Evolutionary conservation across 2,888 invertebrate species (phyloP), one percentile per base, ranked within the genome.

Genomic region (Epsilonema sp.): DNA sequence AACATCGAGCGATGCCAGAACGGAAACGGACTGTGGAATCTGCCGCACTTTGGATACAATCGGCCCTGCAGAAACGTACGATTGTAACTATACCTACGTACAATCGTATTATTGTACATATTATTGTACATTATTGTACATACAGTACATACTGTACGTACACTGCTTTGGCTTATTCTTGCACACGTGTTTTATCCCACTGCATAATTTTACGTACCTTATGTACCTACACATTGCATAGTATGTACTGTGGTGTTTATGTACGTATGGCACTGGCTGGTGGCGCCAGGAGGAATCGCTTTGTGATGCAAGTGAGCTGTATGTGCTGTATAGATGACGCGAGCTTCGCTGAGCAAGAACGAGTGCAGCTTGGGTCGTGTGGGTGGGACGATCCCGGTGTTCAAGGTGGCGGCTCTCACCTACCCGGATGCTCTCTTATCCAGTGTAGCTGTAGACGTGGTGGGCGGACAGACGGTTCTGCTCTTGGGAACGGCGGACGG

Each of bases 1-100:
- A 69, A 67, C 54, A 64, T 69, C 44, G 63, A 65, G 53, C 53
- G 61, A 20, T 70, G 69, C 52, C 62, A 67, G 50, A 53, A 58
- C 37, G 70, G 69, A 13, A 53, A 59, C 3, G 69, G 67, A 26
- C 65, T 62, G 24, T 64, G 64, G 31, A 69, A 67, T 16, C 62
- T 69, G 26, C 62, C 65, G 2, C 68, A 70, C 54, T 60, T 69
- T 21, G 62, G 64, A 13, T 49, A 56, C 21, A 60, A 65, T 45
- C 48, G 55, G n/a, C 53, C 57, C 25, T 67, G 67, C 51, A 47
- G 50, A 8, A 56, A 59, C 53, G 62, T 65, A 42, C 59, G 21
- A 11, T 23, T n/a, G n/a, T n/a, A n/a, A n/a, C n/a, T n/a, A n/a
- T n/a, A n/a, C n/a, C n/a, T n/a, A n/a, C n/a, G n/a, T n/a, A n/a